Evolutionary conservation across 2,113 vertebrate species (phyloP).

Genomic region (Eulemur macaco): DNA sequence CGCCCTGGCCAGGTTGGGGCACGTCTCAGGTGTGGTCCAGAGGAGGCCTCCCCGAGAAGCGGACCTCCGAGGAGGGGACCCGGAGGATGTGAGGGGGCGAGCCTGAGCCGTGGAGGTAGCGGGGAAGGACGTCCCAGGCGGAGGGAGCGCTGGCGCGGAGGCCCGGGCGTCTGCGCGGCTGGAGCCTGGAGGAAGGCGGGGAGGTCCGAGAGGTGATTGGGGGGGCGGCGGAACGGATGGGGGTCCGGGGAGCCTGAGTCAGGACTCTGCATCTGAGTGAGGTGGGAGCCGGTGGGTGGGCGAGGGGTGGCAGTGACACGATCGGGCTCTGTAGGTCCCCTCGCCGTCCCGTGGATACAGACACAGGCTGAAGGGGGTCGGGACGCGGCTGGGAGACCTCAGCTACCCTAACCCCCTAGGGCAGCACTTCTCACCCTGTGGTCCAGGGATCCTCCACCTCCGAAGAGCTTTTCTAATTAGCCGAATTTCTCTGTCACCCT

Average conservation of each 20-base stretch:
- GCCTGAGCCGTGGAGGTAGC: not conserved
- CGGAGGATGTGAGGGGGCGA: not conserved
- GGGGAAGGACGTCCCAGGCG: fast-evolving
- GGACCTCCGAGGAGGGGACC: too few species aligned
- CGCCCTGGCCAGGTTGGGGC: not conserved
- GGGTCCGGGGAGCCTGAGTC: fast-evolving
- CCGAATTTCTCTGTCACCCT: fast-evolving
- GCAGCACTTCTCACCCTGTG: not conserved
- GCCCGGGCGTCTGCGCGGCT: not conserved
- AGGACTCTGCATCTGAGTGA: not conserved
- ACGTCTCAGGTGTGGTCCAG: fast-evolving
- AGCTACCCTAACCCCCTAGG: fast-evolving
- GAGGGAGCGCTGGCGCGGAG: fast-evolving
- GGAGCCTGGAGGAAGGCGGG: not conserved
- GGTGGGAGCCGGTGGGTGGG: not conserved
- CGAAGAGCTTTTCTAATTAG: not conserved
- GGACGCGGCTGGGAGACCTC: not conserved
- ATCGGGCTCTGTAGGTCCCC: too few species aligned
- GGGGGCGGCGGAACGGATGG: not conserved
- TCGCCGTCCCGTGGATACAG: not conserved
- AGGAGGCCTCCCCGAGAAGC: not conserved
- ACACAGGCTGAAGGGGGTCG: not conserved
- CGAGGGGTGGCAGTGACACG: fast-evolving
- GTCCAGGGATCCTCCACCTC: not conserved
- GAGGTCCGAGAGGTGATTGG: not conserved